Evolutionary conservation across 2,797 vertebrate genomes (phyloP).

Genomic region (Pelodytes ibericus): DNA sequence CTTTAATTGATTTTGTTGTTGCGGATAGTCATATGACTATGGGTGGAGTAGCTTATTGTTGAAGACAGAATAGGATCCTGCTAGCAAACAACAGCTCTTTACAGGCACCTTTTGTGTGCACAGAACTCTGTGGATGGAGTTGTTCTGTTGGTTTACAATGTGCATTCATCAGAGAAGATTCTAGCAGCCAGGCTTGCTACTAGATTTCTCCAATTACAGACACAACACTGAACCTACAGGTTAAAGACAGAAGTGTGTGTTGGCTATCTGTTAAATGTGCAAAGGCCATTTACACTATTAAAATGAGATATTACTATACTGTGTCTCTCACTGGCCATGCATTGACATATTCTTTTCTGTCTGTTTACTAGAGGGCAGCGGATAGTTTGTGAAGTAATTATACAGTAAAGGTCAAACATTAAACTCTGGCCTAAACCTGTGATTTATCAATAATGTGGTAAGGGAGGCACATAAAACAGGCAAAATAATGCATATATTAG

Average conservation of each 20-base stretch:
- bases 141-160: slow-evolving; percentile 16
- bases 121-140: slow-evolving; percentile 23
- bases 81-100: slow-evolving; percentile 39
- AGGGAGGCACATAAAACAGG: too few relatives aligned
- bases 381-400: too few relatives aligned
- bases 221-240: slow-evolving; percentile 5
- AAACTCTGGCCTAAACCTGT: too few relatives aligned
- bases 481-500: too few relatives aligned
- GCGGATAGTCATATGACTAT: too few relatives aligned
- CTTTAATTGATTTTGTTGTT: too few relatives aligned
- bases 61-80: slow-evolving; percentile 29
- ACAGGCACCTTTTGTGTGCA: slow-evolving; percentile 34
- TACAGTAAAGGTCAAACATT: too few relatives aligned
- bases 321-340: not conserved
- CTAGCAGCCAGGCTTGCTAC: slow-evolving; percentile 22
- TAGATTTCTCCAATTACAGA: slow-evolving; percentile 21
- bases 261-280: not conserved
- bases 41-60: slow-evolving; percentile 34
- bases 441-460: too few relatives aligned
- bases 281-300: slow-evolving; percentile 13
- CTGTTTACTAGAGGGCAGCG: not conserved
- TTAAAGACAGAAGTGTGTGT: slow-evolving; percentile 26
- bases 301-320: not conserved
- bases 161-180: slow-evolving; percentile 23
- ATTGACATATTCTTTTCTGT: not conserved